A percentile compares a stretch with the other conserved stretches of the same genome.
Evolutionary conservation across 1,140 invertebrate species (phyloP).

Genomic region (Cylas formicarius): DNA sequence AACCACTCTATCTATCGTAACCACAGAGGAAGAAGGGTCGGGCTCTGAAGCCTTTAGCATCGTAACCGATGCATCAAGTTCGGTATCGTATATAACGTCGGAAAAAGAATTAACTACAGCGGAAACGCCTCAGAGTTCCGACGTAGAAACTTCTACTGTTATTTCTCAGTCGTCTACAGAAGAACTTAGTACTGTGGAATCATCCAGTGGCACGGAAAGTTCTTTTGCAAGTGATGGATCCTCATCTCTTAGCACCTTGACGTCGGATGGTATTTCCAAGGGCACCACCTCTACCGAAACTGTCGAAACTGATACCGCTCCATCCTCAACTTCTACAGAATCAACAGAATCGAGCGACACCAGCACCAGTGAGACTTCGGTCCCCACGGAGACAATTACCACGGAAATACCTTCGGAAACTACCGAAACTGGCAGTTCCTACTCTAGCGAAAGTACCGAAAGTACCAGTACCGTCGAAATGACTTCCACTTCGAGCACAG

Average conservation of each 20-base stretch:
- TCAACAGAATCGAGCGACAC: constrained; percentile 5
- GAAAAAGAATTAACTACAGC: no score
- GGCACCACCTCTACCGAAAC: no score
- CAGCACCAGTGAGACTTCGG: background rate
- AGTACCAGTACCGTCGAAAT: constrained; percentile 17
- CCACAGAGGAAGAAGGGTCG: constrained; percentile 19
- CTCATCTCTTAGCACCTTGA: no score
- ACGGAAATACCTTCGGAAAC: constrained; percentile 10
- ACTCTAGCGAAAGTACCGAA: constrained; percentile 16
- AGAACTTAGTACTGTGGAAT: no score
- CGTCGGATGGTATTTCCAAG: no score
- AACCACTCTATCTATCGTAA: constrained; percentile 3
- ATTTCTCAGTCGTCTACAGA: no score
- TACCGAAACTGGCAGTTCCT: constrained; percentile 10
- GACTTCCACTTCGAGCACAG: constrained; percentile 19
- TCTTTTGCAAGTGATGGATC: no score
- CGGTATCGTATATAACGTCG: constrained; percentile 12
- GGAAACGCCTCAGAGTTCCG: no score
- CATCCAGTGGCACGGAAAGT: no score
- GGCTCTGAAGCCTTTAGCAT: constrained; percentile 9
- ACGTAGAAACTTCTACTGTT: no score
- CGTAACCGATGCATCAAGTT: constrained; percentile 5
- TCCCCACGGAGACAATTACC: constrained; percentile 11
- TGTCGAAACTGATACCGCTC: no score
- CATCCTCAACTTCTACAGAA: constrained; percentile 3